Conservation (phyloP, 2,797 vertebrate species). For the Meda fulgida region DNA sequence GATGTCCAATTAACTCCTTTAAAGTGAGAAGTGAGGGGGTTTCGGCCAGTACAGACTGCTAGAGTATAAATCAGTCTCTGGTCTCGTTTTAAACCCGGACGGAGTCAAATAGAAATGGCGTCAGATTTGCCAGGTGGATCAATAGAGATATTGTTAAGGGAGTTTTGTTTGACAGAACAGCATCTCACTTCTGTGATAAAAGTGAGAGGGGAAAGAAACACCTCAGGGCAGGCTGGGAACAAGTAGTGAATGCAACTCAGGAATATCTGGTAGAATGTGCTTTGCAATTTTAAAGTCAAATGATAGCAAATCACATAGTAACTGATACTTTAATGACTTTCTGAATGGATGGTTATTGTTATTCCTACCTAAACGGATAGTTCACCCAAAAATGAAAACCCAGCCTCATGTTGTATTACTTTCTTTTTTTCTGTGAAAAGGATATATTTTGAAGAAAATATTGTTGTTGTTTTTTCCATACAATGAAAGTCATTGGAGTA, state of each 20-base stretch:
- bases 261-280: conserved; percentile 1
- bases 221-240: conserved; percentile 22
- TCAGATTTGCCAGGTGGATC: conserved; percentile 50
- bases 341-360: conserved; percentile 23
- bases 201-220: conserved; percentile 27
- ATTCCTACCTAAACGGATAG: not conserved
- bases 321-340: conserved; percentile 19
- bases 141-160: conserved; percentile 62
- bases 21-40: conserved; percentile 18
- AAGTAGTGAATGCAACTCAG: not conserved
- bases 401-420: not conserved
- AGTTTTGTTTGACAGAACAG: conserved; percentile 48
- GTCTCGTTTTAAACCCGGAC: conserved; percentile 35
- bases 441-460: not conserved
- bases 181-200: conserved; percentile 45
- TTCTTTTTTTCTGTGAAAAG: not conserved
- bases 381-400: not conserved
- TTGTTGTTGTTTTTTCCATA: not conserved
- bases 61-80: conserved; percentile 56
- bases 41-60: conserved; percentile 30
- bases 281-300: conserved; percentile 14
- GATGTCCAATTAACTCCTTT: conserved; percentile 55
- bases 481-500: not conserved
- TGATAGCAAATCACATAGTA: conserved; percentile 16
- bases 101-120: conserved; percentile 43